Conservation (phyloP, 2,113 vertebrate species). For the Myotis yumanensis region DNA sequence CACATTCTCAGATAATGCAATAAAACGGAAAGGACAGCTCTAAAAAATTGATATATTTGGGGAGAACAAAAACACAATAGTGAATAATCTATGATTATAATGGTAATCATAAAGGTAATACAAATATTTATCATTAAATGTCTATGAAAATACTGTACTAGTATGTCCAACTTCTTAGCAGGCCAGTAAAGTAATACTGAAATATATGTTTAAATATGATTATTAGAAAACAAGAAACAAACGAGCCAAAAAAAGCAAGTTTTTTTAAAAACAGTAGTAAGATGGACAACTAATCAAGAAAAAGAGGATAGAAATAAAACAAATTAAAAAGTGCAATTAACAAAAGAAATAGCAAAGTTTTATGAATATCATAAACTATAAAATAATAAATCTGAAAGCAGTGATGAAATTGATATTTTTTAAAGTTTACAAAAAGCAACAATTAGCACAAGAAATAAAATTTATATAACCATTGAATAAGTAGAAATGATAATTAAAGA, state of each 20-base stretch:
- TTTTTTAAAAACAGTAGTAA: background rate
- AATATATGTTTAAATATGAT: background rate
- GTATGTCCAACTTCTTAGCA: background rate
- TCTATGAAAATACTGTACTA: background rate
- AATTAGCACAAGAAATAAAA: background rate
- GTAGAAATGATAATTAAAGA: background rate
- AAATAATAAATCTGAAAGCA: background rate
- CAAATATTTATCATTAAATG: background rate
- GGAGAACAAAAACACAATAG: background rate
- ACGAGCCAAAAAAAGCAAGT: background rate
- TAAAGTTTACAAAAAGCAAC: background rate
- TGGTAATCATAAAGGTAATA: background rate
- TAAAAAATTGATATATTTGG: background rate
- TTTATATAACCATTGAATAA: background rate
- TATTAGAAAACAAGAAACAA: slow-evolving; percentile 38
- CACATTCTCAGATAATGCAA: background rate
- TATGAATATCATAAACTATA: background rate
- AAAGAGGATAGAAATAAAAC: background rate
- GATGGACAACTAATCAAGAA: background rate
- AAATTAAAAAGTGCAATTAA: background rate
- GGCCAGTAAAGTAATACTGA: background rate
- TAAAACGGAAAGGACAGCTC: background rate
- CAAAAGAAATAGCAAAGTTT: background rate
- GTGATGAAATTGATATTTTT: background rate
- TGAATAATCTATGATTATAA: background rate